Conservation (phyloP, 1,140 invertebrate species). For the Drosophila seguyi region DNA sequence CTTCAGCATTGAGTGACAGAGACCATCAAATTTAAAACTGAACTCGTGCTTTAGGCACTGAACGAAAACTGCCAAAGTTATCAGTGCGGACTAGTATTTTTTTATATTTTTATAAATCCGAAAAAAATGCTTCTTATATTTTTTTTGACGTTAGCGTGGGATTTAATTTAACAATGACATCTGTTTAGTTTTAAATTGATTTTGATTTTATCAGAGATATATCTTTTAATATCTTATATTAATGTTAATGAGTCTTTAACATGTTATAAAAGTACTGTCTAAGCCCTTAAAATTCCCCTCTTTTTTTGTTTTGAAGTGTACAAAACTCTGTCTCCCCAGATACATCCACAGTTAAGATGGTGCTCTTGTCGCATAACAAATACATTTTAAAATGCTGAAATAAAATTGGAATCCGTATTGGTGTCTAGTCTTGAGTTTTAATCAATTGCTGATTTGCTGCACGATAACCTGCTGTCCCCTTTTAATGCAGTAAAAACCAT, state of each 20-base stretch:
- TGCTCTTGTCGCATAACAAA: slow-evolving; percentile 60
- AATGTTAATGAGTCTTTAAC: too few relatives aligned
- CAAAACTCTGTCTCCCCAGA: neutral
- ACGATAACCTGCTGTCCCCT: neutral
- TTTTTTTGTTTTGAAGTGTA: neutral
- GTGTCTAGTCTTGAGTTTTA: slow-evolving; percentile 46
- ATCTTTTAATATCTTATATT: too few relatives aligned
- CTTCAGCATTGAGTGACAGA: slow-evolving; percentile 44
- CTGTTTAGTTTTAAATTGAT: neutral
- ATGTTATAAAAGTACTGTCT: too few relatives aligned
- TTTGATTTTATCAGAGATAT: neutral
- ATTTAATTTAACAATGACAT: too few relatives aligned
- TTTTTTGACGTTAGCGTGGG: too few relatives aligned
- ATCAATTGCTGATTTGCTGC: slow-evolving; percentile 57
- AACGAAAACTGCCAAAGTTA: neutral
- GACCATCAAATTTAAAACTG: slow-evolving; percentile 61
- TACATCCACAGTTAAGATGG: slow-evolving; percentile 2
- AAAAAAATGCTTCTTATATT: neutral
- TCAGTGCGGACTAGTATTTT: neutral
- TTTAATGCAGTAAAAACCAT: neutral
- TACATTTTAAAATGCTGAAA: slow-evolving; percentile 61
- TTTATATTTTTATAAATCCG: neutral
- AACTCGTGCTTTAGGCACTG: slow-evolving; percentile 8
- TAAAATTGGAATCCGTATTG: slow-evolving; percentile 2
- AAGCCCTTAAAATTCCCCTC: neutral